Conservation (phyloP, 2,888 invertebrate genomes). For the Odontocolon sp. region DNA sequence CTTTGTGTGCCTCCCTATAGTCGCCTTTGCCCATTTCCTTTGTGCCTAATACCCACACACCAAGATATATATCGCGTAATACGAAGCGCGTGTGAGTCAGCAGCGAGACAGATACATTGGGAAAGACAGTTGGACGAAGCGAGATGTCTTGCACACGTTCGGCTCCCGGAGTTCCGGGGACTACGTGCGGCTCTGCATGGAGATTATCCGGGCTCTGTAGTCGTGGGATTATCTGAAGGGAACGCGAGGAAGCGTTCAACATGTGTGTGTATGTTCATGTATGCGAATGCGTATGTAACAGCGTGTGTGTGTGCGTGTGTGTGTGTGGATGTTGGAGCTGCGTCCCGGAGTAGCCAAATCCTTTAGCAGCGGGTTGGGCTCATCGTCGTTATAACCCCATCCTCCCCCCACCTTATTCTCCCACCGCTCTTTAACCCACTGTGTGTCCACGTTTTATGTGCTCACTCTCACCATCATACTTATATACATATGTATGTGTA, state of each 20-base stretch:
- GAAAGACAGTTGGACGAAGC: not conserved
- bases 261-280: conserved; percentile 59
- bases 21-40: conserved; percentile 45
- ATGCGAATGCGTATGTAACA: conserved; percentile 48
- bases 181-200: conserved; percentile 69
- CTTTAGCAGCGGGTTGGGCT: conserved; percentile 70
- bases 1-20: conserved; percentile 1
- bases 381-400: conserved; percentile 62
- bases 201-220: conserved; percentile 79
- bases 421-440: not conserved
- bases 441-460: conserved; percentile 18
- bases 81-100: conserved; percentile 54
- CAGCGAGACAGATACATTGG: conserved; percentile 1
- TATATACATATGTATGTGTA: not conserved
- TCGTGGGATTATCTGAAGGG: conserved; percentile 78
- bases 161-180: conserved; percentile 18
- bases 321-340: conserved; percentile 38
- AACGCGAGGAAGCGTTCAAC: conserved; percentile 56
- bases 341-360: conserved; percentile 73
- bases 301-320: too few relatives aligned
- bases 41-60: conserved; percentile 47
- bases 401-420: not conserved
- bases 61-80: conserved; percentile 31
- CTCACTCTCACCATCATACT: conserved; percentile 29
- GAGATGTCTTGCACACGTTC: conserved; percentile 63